Percentiles rank a stretch among this genome's conserved stretches.
phyloP scores from a whole-genome alignment of 2,888 invertebrate species.

The Schizaphis graminum region DNA sequence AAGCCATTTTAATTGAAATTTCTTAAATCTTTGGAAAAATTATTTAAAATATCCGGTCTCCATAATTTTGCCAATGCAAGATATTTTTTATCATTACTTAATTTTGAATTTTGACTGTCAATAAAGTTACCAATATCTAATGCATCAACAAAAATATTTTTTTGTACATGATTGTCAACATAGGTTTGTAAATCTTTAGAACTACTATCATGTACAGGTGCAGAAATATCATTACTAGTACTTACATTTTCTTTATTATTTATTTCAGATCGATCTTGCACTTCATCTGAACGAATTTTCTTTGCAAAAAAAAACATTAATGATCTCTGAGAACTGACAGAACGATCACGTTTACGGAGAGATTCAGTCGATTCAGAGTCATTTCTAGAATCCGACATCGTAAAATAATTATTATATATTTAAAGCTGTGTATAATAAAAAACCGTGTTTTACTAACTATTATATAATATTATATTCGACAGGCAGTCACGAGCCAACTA shows the following conservation, averaged over 20 bases:
- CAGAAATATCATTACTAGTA: neutral
- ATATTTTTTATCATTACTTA: neutral
- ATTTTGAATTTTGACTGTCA: neutral
- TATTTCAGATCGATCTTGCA: neutral
- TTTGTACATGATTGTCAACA: neutral
- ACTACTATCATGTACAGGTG: neutral
- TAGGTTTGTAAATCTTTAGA: neutral
- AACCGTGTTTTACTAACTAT: neutral
- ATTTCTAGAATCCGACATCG: neutral
- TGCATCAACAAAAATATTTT: neutral
- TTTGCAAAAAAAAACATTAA: neutral
- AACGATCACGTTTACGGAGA: neutral
- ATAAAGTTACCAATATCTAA: slow-evolving; percentile 17
- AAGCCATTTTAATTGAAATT: slow-evolving; percentile 28
- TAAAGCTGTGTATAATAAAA: neutral
- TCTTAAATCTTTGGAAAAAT: neutral
- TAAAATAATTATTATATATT: neutral
- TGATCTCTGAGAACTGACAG: neutral
- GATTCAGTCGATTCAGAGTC: neutral
- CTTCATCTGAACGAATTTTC: neutral
- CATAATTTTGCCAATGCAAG: neutral
- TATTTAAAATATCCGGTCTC: slow-evolving; percentile 11
- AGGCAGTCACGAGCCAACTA: neutral
- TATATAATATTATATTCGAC: neutral
- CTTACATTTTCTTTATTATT: neutral